Conservation (phyloP, 2,888 invertebrate species). For the Pyrochroa serraticornis region DNA sequence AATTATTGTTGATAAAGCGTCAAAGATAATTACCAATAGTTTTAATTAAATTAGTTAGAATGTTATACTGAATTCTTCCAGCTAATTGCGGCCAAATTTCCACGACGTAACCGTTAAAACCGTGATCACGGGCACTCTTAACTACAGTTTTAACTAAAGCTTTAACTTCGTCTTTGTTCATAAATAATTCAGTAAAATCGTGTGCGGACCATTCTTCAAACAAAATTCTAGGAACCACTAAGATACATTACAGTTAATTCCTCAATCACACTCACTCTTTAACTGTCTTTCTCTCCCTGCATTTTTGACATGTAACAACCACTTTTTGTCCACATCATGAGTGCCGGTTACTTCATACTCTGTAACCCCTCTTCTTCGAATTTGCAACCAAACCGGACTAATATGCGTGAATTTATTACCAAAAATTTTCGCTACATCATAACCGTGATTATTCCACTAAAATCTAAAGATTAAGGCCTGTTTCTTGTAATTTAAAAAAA, state of each 20-base stretch:
- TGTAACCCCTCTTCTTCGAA: slow-evolving; percentile 68
- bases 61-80: slow-evolving; percentile 64
- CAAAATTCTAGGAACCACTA: slow-evolving; percentile 87
- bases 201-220: slow-evolving; percentile 85
- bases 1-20: slow-evolving; percentile 3
- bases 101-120: slow-evolving; percentile 88
- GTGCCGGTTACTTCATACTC: slow-evolving; percentile 72
- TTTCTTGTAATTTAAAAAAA: slow-evolving; percentile 29
- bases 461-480: slow-evolving; percentile 41
- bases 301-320: slow-evolving; percentile 76
- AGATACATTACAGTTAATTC: slow-evolving; percentile 41
- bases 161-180: slow-evolving; percentile 69
- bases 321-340: slow-evolving; percentile 85
- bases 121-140: slow-evolving; percentile 68
- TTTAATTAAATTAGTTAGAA: slow-evolving; percentile 69
- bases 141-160: slow-evolving; percentile 73
- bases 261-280: slow-evolving; percentile 62
- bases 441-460: slow-evolving; percentile 95
- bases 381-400: slow-evolving; percentile 94
- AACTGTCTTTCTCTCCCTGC: slow-evolving; percentile 61
- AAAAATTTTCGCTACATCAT: slow-evolving; percentile 90
- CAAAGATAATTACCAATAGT: slow-evolving; percentile 62
- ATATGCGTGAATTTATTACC: slow-evolving; percentile 87
- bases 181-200: slow-evolving; percentile 76
- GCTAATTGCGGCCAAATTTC: slow-evolving; percentile 90